Percentiles rank a stretch among this genome's conserved stretches.
phyloP scores from a whole-genome alignment of 2,113 vertebrate genomes.

The Eclectus roratus region DNA sequence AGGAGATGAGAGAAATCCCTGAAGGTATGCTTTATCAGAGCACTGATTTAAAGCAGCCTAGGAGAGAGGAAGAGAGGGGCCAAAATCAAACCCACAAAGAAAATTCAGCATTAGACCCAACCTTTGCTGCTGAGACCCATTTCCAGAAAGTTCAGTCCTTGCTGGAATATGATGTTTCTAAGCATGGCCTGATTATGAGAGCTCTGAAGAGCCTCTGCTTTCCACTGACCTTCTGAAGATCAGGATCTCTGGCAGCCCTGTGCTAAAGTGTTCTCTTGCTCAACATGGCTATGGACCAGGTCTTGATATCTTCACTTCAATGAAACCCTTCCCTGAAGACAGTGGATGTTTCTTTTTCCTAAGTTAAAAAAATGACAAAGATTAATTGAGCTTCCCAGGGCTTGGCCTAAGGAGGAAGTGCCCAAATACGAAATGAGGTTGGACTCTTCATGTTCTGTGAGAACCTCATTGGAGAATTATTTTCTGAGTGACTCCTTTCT shows the following conservation, averaged over 20 bases:
- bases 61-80: not conserved
- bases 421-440: not conserved
- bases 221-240: slow-evolving; percentile 34
- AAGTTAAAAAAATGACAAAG: slow-evolving; percentile 16
- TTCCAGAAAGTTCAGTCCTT: slow-evolving; percentile 65
- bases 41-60: slow-evolving; percentile 1
- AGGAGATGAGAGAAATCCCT: not conserved
- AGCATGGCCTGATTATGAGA: not conserved
- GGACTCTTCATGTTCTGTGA: not conserved
- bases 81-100: slow-evolving; percentile 17
- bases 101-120: not conserved
- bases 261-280: not conserved
- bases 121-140: slow-evolving; percentile 19
- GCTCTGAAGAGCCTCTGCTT: slow-evolving; percentile 38
- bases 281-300: slow-evolving; percentile 6
- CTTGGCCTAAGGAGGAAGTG: not conserved
- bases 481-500: not conserved
- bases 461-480: not conserved
- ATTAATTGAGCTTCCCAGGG: slow-evolving; percentile 18
- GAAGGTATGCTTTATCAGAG: not conserved
- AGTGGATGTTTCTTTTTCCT: not conserved
- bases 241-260: slow-evolving; percentile 44
- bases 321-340: slow-evolving; percentile 41
- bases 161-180: slow-evolving; percentile 3
- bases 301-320: slow-evolving; percentile 17